A percentile compares a stretch with the other conserved stretches of the same genome.
phyloP scores from a whole-genome alignment of 2,888 invertebrate genomes.

The Pterobdella sp. region DNA sequence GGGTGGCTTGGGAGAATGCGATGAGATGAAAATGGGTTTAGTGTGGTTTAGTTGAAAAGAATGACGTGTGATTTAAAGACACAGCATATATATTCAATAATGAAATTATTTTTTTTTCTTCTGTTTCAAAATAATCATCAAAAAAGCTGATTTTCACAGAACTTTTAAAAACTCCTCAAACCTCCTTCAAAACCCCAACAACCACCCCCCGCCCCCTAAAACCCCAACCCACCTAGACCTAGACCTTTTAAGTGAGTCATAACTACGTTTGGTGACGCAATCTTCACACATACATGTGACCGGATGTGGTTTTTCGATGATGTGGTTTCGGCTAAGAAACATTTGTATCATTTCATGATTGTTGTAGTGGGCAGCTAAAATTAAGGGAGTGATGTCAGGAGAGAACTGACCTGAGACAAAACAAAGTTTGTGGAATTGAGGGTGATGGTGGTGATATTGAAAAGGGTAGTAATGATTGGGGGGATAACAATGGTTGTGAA shows the following conservation, averaged over 20 bases:
- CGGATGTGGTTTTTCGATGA: conserved; percentile 60
- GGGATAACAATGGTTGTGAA: not conserved
- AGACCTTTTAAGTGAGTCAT: conserved; percentile 51
- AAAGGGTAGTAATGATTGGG: not conserved
- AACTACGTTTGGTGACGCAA: conserved; percentile 50
- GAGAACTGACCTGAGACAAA: conserved; percentile 55
- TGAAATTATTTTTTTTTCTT: no score
- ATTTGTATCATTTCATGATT: conserved; percentile 64
- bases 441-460: not conserved
- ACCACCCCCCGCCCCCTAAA: no score
- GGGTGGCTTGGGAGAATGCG: no score
- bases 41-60: no score
- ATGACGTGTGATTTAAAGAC: no score
- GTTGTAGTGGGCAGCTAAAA: conserved; percentile 64
- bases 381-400: conserved; percentile 63
- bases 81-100: no score
- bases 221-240: conserved; percentile 52
- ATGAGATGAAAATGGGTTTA: no score
- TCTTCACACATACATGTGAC: conserved; percentile 51
- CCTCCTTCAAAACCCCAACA: no score
- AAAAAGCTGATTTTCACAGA: no score
- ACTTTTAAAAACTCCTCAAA: no score
- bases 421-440: not conserved
- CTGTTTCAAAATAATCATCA: no score
- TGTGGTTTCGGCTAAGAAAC: conserved; percentile 61